Evolutionary conservation across 2,797 vertebrate genomes (phyloP).

Genomic region (Esox lucius): DNA sequence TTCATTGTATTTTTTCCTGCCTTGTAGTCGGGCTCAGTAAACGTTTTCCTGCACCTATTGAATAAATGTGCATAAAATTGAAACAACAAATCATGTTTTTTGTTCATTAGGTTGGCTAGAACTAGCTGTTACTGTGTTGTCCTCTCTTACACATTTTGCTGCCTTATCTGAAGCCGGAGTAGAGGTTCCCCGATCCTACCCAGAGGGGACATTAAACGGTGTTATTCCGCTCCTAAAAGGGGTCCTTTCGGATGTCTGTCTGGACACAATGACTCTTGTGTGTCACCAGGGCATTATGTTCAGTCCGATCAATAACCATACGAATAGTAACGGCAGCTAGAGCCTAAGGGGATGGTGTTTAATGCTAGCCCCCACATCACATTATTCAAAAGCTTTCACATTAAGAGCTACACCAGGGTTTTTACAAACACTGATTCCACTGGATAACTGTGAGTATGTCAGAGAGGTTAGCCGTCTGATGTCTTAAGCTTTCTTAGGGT

Average conservation of each 20-base stretch:
- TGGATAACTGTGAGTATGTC: background rate
- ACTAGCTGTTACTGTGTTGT: too few relatives aligned
- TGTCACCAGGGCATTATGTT: constrained; percentile 59
- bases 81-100: too few relatives aligned
- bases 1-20: too few relatives aligned
- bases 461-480: background rate
- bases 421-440: background rate
- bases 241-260: constrained; percentile 53
- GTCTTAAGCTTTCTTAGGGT: background rate
- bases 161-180: background rate
- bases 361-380: background rate
- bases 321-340: constrained; percentile 35
- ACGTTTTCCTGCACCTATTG: too few relatives aligned
- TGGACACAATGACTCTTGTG: constrained; percentile 51
- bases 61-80: too few relatives aligned
- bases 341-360: constrained; percentile 23
- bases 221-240: constrained; percentile 52
- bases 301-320: constrained; percentile 60
- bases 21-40: too few relatives aligned
- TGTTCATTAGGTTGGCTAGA: too few relatives aligned
- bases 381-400: constrained; percentile 3
- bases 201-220: constrained; percentile 42
- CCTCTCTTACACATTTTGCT: too few relatives aligned
- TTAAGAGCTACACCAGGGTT: background rate
- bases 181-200: constrained; percentile 1